These are phyloP conservation scores for Pyrrhosoma nymphula DNA, from an alignment of 2,888 invertebrate species.

Conservation along the genomic window DNA sequence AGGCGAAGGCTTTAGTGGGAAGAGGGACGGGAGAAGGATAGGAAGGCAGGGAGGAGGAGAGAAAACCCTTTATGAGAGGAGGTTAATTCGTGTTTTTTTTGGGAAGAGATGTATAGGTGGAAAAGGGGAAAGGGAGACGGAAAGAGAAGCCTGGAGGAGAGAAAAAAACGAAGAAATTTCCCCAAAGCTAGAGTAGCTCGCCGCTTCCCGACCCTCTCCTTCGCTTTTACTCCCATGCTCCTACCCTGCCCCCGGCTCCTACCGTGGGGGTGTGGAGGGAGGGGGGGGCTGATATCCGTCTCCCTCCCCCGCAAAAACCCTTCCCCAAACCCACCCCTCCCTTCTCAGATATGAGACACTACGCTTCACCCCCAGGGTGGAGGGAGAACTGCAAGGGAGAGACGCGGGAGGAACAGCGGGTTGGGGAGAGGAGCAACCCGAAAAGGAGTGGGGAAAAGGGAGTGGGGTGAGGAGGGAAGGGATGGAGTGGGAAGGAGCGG, in stretches of 20 bases:
- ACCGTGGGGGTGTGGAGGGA: too few species aligned
- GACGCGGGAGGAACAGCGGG: not conserved
- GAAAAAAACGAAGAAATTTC: not conserved
- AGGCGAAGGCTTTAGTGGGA: not conserved
- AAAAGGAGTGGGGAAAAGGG: not conserved
- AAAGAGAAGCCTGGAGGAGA: not conserved
- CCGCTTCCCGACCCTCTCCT: not conserved
- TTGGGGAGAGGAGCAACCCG: not conserved
- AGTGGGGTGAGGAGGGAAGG: not conserved
- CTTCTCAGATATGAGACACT: constrained; percentile 59
- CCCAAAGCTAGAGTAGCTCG: not conserved
- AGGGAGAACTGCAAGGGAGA: not conserved
- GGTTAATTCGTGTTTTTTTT: not conserved
- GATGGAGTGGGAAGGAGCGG: not conserved
- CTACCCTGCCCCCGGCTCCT: not conserved
- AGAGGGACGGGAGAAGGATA: not conserved
- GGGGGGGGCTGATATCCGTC: not conserved
- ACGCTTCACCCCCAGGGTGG: not conserved
- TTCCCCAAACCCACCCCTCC: not conserved
- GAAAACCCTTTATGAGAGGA: constrained; percentile 1
- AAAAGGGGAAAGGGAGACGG: not conserved
- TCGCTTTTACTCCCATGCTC: not conserved
- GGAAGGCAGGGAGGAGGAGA: not conserved
- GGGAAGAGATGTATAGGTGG: not conserved
- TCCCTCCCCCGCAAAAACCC: not conserved